Conservation (phyloP, 2,888 invertebrate species). For the Rhamnusium bicolor region DNA sequence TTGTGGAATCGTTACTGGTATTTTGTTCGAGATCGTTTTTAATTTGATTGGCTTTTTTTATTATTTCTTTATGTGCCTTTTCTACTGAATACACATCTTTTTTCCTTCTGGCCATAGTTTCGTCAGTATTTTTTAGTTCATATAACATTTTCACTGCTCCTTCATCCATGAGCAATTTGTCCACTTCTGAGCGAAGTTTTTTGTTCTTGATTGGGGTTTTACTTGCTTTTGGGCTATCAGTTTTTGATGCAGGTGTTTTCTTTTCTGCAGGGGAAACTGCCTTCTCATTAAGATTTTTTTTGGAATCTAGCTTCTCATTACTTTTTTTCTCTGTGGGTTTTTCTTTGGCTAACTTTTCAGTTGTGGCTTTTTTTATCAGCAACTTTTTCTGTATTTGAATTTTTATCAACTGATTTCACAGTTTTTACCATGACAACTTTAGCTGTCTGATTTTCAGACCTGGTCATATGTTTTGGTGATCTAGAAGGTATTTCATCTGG, state of each 20-base stretch:
- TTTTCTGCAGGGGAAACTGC: constrained; percentile 20
- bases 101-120: constrained; percentile 56
- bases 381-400: constrained; percentile 33
- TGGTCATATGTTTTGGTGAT: constrained; percentile 31
- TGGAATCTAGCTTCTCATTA: constrained; percentile 45
- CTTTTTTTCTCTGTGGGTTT: constrained; percentile 44
- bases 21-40: constrained; percentile 66
- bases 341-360: constrained; percentile 26
- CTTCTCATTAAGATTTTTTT: constrained; percentile 42
- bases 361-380: constrained; percentile 36
- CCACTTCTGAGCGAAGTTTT: constrained; percentile 77
- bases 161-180: constrained; percentile 86
- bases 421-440: constrained; percentile 28
- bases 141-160: constrained; percentile 90
- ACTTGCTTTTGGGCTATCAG: constrained; percentile 26
- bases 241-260: constrained; percentile 30
- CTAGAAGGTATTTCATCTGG: constrained; percentile 73
- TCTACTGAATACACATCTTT: constrained; percentile 63
- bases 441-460: neutral
- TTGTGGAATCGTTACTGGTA: constrained; percentile 66
- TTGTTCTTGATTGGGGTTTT: constrained; percentile 47
- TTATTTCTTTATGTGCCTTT: constrained; percentile 64
- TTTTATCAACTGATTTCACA: constrained; percentile 39
- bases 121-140: constrained; percentile 78
- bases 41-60: constrained; percentile 66